Conservation (phyloP, 2,797 vertebrate species). For the Remorina albescens region DNA sequence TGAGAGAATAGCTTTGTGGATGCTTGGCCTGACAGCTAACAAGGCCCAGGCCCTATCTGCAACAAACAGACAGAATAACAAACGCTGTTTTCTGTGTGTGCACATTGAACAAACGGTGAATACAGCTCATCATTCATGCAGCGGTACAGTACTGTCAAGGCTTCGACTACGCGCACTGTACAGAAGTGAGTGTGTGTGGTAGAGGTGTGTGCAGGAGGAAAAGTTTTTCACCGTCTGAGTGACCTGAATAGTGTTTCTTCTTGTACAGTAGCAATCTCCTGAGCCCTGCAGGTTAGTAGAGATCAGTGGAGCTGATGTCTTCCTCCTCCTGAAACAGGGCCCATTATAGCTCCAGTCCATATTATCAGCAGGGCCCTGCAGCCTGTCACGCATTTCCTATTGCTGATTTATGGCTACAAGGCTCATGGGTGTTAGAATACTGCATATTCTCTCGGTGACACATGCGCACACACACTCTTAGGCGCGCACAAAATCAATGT, state of each 20-base stretch:
- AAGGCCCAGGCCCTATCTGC: constrained; percentile 77
- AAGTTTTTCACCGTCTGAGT: constrained; percentile 59
- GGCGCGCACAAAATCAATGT: constrained; percentile 56
- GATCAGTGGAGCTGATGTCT: constrained; percentile 89
- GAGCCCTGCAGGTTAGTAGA: constrained; percentile 74
- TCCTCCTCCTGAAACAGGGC: constrained; percentile 89
- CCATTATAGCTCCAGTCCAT: constrained; percentile 88
- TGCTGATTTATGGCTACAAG: constrained; percentile 82
- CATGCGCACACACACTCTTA: constrained; percentile 32
- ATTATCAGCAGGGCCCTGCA: constrained; percentile 88
- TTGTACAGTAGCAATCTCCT: constrained; percentile 69
- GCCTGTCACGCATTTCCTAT: constrained; percentile 85
- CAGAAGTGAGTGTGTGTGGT: constrained; percentile 44
- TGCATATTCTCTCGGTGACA: constrained; percentile 58
- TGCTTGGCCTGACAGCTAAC: constrained; percentile 80
- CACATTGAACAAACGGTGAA: constrained; percentile 70
- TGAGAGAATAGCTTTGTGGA: constrained; percentile 81
- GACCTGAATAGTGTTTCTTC: constrained; percentile 71
- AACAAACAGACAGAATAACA: constrained; percentile 80
- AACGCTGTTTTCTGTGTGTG: constrained; percentile 67
- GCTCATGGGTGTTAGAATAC: constrained; percentile 67
- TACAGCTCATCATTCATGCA: constrained; percentile 75
- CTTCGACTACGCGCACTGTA: constrained; percentile 51
- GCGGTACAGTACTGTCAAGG: constrained; percentile 76
- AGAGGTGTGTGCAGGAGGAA: constrained; percentile 33